Percentiles rank a stretch among this genome's conserved stretches.
These are phyloP conservation scores for Vidua macroura DNA, from an alignment of 2,113 vertebrate species.

Conservation along the genomic window DNA sequence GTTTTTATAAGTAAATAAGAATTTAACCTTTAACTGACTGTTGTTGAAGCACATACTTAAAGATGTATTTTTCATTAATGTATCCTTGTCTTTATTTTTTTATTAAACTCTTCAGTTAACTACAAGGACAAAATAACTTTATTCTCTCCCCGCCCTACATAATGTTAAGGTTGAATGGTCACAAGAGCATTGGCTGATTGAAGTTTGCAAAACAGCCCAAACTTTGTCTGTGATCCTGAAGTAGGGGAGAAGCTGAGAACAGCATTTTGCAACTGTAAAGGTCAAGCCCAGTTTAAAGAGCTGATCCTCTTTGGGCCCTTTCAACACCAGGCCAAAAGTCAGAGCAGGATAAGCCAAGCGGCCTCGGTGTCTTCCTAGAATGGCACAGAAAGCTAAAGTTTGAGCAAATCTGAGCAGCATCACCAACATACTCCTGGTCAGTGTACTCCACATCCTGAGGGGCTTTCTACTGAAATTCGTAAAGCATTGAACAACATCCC, in stretches of 20 bases:
- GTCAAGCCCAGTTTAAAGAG: not conserved
- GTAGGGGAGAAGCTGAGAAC: not conserved
- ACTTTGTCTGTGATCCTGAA: not conserved
- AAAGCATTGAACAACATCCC: not conserved
- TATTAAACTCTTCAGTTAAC: not conserved
- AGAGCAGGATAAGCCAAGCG: not conserved
- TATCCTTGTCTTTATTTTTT: not conserved
- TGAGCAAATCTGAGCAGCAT: not conserved
- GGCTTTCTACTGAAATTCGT: not conserved
- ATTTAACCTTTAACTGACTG: not conserved
- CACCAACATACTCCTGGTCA: rapidly evolving
- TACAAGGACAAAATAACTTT: not conserved
- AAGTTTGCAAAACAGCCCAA: not conserved
- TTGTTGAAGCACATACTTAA: not conserved
- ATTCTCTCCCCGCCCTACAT: not conserved
- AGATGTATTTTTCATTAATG: not conserved
- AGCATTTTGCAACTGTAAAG: not conserved
- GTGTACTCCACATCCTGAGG: rapidly evolving
- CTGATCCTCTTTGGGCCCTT: not conserved
- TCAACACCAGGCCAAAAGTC: not conserved
- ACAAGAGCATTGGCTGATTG: not conserved
- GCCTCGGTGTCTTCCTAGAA: not conserved
- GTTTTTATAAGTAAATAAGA: not conserved
- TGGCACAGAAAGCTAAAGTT: not conserved
- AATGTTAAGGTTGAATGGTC: not conserved